Percentiles rank a stretch among this genome's conserved stretches.
Conservation (phyloP, 2,113 vertebrate species). For the Coptodon rendalli region DNA sequence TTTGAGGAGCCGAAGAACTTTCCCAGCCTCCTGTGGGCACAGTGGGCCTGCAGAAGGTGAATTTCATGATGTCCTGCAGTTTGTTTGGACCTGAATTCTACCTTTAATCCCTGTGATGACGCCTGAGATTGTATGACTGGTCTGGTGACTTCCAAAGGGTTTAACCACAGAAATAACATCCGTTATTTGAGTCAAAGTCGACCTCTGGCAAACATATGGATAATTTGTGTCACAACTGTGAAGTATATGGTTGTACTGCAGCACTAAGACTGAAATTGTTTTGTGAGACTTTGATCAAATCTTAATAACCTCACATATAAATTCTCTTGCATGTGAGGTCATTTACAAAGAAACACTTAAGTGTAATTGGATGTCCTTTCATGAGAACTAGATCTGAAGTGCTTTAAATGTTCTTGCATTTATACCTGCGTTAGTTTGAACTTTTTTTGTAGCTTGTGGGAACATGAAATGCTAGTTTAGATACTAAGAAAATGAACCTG, state of each 20-base stretch:
- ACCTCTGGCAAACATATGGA: not conserved
- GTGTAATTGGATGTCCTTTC: not conserved
- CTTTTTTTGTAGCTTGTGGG: not conserved
- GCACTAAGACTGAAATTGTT: not conserved
- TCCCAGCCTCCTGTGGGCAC: not conserved
- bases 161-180: not conserved
- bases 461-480: not conserved
- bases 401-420: not conserved
- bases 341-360: not conserved
- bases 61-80: not conserved
- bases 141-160: not conserved
- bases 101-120: not conserved
- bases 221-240: not conserved
- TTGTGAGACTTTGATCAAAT: not conserved
- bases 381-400: accelerated
- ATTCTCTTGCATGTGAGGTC: not conserved
- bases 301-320: not conserved
- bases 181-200: not conserved
- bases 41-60: not conserved
- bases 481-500: not conserved
- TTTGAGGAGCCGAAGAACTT: not conserved
- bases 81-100: not conserved
- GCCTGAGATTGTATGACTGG: not conserved
- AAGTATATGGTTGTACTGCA: not conserved
- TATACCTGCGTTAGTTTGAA: not conserved